phyloP scores from a whole-genome alignment of 2,113 vertebrate species.

The Nerophis lumbriciformis region DNA sequence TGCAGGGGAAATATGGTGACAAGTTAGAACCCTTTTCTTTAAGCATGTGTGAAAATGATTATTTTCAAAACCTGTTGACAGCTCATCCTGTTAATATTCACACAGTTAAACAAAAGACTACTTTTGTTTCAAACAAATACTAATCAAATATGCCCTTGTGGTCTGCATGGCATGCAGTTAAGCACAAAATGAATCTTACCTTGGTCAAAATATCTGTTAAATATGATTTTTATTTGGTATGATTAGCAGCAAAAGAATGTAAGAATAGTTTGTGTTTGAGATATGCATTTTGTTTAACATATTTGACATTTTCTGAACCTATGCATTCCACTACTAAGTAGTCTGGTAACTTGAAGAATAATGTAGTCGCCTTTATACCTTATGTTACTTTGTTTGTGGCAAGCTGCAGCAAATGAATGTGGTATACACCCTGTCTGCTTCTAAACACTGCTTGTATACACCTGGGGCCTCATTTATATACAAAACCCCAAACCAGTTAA shows the following conservation, averaged over 20 bases:
- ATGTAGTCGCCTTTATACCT: too few species aligned
- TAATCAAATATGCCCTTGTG: constrained; percentile 8
- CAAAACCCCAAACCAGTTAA: too few species aligned
- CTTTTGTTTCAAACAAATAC: constrained; percentile 15
- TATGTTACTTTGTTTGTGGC: too few species aligned
- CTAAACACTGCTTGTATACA: too few species aligned
- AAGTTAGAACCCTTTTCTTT: neutral
- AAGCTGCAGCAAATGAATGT: too few species aligned
- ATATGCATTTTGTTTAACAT: too few species aligned
- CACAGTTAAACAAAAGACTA: neutral
- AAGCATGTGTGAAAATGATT: constrained; percentile 18
- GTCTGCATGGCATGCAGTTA: neutral
- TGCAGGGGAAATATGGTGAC: constrained; percentile 1
- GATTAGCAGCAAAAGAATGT: neutral
- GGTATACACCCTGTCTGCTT: too few species aligned
- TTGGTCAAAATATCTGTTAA: neutral
- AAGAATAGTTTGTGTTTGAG: too few species aligned
- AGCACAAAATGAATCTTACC: neutral
- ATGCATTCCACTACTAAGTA: too few species aligned
- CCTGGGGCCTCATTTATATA: too few species aligned
- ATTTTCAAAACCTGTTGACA: constrained; percentile 11
- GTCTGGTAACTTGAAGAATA: too few species aligned
- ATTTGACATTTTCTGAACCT: too few species aligned
- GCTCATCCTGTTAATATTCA: constrained; percentile 14
- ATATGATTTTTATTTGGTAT: neutral